A percentile compares a stretch with the other conserved stretches of the same genome.
Evolutionary conservation across 2,113 vertebrate species (phyloP).

Genomic region (Toxotes chatareus): DNA sequence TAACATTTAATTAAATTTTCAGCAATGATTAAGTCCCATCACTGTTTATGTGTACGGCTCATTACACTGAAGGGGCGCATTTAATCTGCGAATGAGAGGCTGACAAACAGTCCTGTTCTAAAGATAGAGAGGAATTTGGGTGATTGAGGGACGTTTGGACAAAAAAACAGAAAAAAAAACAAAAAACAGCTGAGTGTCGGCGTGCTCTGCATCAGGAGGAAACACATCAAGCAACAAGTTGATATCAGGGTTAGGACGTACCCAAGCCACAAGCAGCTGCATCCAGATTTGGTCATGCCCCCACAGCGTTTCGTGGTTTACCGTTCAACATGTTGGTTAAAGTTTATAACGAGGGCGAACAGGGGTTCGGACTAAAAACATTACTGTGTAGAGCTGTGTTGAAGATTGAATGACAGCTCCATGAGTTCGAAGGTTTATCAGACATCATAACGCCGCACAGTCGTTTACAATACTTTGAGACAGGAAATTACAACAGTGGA

Average conservation of each 20-base stretch:
- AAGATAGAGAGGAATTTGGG: slow-evolving; percentile 51
- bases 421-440: neutral
- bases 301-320: neutral
- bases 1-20: slow-evolving; percentile 63
- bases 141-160: slow-evolving; percentile 34
- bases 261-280: too few species aligned
- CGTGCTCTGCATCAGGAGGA: neutral
- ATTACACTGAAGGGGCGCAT: slow-evolving; percentile 48
- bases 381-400: too few species aligned
- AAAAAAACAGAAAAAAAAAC: slow-evolving; percentile 21
- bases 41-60: slow-evolving; percentile 33
- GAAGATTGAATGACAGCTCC: neutral
- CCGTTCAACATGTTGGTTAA: neutral
- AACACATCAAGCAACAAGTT: neutral
- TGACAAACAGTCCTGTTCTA: slow-evolving; percentile 35
- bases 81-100: slow-evolving; percentile 62
- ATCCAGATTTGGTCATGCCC: neutral
- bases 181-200: slow-evolving; percentile 7
- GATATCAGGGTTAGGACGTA: neutral
- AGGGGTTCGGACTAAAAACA: too few species aligned
- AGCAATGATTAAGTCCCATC: slow-evolving; percentile 38
- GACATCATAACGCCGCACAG: neutral
- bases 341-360: neutral
- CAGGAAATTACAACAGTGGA: neutral
- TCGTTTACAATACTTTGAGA: neutral